Conservation (phyloP, 2,888 invertebrate species). For the Tetragonisca angustula region DNA sequence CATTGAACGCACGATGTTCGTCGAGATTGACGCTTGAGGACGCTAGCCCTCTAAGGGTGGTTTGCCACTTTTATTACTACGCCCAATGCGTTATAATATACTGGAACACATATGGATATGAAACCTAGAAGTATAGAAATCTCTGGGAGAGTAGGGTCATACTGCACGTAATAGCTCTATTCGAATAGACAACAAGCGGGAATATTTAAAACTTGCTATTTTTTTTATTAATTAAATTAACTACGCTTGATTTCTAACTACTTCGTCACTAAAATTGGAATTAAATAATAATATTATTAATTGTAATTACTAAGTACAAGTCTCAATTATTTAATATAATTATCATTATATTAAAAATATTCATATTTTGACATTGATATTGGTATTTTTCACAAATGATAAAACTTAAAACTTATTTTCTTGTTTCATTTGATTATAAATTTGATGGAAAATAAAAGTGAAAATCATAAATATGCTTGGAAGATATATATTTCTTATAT, state of each 20-base stretch:
- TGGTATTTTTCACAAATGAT: background rate
- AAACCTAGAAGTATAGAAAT: background rate
- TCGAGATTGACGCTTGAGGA: slow-evolving; percentile 47
- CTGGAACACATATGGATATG: background rate
- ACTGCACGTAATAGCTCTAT: background rate
- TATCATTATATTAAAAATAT: no score
- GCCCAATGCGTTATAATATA: slow-evolving; percentile 24
- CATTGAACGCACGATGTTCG: slow-evolving; percentile 70
- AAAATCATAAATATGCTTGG: slow-evolving; percentile 9
- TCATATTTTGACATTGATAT: background rate
- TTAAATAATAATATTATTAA: background rate
- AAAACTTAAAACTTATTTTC: background rate
- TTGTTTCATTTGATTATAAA: no score
- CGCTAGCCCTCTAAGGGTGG: slow-evolving; percentile 44
- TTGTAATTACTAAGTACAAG: background rate
- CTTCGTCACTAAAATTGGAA: background rate
- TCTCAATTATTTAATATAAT: background rate
- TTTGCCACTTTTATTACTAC: slow-evolving; percentile 47
- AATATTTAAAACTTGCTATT: slow-evolving; percentile 10
- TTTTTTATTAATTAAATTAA: background rate
- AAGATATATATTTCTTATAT: slow-evolving; percentile 5
- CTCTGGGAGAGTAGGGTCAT: background rate
- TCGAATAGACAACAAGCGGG: background rate
- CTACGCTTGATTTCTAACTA: background rate
- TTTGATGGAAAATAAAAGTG: background rate